Base-by-base conservation (phyloP, 2,888 invertebrate species). In the Sycophila texana region DNA sequence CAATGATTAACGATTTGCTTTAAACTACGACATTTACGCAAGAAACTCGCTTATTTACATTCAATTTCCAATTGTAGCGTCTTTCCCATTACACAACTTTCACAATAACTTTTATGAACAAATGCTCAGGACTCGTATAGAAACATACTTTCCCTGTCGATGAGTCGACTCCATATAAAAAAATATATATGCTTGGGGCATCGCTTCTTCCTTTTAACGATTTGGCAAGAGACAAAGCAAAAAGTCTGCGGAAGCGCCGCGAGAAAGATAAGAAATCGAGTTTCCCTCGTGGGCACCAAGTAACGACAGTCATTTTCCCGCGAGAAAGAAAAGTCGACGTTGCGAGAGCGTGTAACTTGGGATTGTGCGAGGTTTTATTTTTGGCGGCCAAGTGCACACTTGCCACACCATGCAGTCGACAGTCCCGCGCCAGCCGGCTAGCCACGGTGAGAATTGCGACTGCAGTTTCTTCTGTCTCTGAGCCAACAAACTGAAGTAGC, bases 61-160 rank as follows among this genome's bases (percentile, higher is more conserved):
- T 61, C 7, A 30, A 30, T 14, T 61, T 30, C n/a, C 61, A 63
- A 63, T n/a, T n/a, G 30, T 7, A n/a, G 5, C 39, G 39, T 39
- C 14, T 39, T 18, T 14, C 47, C 47, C 22, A 57, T 58, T 70
- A 58, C 22, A 26, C 58, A 70, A 70, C 70, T 70, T 70, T 70
- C 39, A 20, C 70, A 16, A n/a, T 58, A 14, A 70, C 70, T 70
- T 70, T 70, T 58, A 22, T 58, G n/a, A 49, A 18, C 13, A 30
- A 20, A 20, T 39, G 30, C 22, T 55, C n/a, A n/a, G 16, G 12
- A 60, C 16, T n/a, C 18, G 39, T 16, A 16, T 18, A 47, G 18
- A 47, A n/a, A 26, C 20, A 22, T 66, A 20, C 18, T 7, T 49
- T 5, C n/a, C 16, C 53, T 5, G 30, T 26, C 60, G 39, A 49